phyloP scores from a whole-genome alignment of 2,797 vertebrate genomes.

The Leptodactylus fallax region DNA sequence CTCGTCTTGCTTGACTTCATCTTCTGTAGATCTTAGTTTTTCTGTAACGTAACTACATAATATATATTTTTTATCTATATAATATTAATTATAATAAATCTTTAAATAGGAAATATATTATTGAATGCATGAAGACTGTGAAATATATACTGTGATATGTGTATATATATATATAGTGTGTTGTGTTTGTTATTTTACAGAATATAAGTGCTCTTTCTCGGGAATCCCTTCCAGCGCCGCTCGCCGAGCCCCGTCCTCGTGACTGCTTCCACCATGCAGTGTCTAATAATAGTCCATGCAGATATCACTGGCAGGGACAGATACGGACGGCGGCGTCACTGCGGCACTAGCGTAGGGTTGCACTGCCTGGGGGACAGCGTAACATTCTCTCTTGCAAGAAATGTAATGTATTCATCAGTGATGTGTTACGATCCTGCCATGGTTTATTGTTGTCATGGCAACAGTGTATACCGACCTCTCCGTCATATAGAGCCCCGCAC shows the following conservation, averaged over 20 bases:
- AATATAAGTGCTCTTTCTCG: too few species aligned
- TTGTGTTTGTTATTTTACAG: too few species aligned
- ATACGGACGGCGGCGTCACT: background rate
- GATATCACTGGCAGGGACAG: background rate
- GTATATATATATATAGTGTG: too few species aligned
- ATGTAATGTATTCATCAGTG: conserved; percentile 20
- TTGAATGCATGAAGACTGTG: too few species aligned
- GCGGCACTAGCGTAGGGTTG: background rate
- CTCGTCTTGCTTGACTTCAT: too few species aligned
- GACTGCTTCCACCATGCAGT: too few species aligned
- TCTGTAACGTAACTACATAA: too few species aligned
- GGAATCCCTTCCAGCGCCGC: background rate
- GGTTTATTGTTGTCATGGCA: conserved; percentile 68
- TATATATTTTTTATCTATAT: too few species aligned
- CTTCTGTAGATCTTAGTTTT: too few species aligned
- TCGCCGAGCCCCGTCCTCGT: background rate
- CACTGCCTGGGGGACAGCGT: background rate
- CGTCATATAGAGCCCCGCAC: background rate
- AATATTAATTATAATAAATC: too few species aligned
- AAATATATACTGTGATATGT: too few species aligned
- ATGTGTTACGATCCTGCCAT: conserved; percentile 49
- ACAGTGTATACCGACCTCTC: conserved; percentile 48
- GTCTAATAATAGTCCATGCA: background rate
- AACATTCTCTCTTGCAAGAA: background rate
- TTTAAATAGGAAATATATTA: too few species aligned